A percentile compares a stretch with the other conserved stretches of the same genome.
Evolutionary conservation across 2,113 vertebrate species (phyloP).

Genomic region (Gasterosteus nipponicus): DNA sequence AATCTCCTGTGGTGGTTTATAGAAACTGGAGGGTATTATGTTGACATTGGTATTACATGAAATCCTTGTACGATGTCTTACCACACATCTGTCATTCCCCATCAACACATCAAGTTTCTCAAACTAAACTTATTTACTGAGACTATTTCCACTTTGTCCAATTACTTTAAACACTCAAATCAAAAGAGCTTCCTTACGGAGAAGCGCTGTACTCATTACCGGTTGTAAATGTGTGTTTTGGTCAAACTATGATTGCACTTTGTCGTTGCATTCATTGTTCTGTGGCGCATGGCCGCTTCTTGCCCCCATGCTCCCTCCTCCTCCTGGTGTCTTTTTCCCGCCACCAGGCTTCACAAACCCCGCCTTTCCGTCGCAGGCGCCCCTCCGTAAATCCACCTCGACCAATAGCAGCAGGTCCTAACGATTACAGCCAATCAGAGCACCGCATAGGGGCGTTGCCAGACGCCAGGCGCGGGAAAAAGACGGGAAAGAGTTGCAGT

Average conservation of each 20-base stretch:
- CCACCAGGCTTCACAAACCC: conserved; percentile 43
- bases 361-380: conserved; percentile 6
- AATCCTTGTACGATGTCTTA: not conserved
- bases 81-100: not conserved
- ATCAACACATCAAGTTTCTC: not conserved
- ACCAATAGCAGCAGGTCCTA: conserved; percentile 5
- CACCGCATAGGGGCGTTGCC: fast-evolving
- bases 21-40: not conserved
- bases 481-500: conserved; percentile 48
- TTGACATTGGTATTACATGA: not conserved
- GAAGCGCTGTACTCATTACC: not conserved
- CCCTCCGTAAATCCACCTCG: not conserved
- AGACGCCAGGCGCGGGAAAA: conserved; percentile 52
- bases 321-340: conserved; percentile 68
- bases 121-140: not conserved
- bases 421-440: conserved; percentile 66
- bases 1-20: not conserved
- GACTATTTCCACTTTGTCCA: not conserved
- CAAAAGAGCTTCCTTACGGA: not conserved
- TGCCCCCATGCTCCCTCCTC: not conserved
- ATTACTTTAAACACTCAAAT: not conserved
- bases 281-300: not conserved
- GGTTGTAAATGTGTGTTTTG: not conserved
- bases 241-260: not conserved
- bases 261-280: not conserved